Conservation (phyloP, 2,888 invertebrate genomes). For the Teleiodes luculella region DNA sequence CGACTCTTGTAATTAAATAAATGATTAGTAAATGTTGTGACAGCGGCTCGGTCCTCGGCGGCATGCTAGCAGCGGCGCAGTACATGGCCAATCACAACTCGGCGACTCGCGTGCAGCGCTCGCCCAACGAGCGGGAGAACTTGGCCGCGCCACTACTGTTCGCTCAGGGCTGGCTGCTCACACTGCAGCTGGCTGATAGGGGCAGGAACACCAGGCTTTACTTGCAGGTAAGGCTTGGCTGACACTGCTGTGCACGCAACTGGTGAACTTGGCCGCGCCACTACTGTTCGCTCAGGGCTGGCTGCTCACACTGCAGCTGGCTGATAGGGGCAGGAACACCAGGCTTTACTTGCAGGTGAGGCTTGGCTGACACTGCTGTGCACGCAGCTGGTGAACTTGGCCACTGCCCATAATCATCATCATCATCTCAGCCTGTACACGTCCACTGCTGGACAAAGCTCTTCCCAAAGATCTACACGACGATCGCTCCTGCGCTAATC, state of each 20-base stretch:
- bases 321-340: slow-evolving; percentile 37
- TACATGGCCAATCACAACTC: slow-evolving; percentile 92
- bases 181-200: slow-evolving; percentile 67
- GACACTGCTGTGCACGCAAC: too few species aligned
- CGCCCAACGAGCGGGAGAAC: slow-evolving; percentile 91
- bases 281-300: slow-evolving; percentile 86
- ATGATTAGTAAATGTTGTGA: too few species aligned
- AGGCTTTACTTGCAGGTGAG: slow-evolving; percentile 66
- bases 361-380: too few species aligned
- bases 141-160: slow-evolving; percentile 90
- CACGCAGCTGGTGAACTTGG: too few species aligned
- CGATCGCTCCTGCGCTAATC: too few species aligned
- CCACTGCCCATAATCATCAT: too few species aligned
- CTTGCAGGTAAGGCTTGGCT: slow-evolving; percentile 74
- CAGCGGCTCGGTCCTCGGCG: slow-evolving; percentile 86
- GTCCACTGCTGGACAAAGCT: too few species aligned
- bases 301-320: slow-evolving; percentile 78
- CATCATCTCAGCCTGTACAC: too few species aligned
- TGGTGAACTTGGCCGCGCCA: slow-evolving; percentile 73
- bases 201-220: slow-evolving; percentile 35
- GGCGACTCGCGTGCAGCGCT: slow-evolving; percentile 90
- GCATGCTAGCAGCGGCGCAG: slow-evolving; percentile 82
- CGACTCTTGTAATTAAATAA: too few species aligned
- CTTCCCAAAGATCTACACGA: too few species aligned
- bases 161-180: slow-evolving; percentile 84